Conservation (phyloP, 2,888 invertebrate genomes). For the Pheosia tremula region DNA sequence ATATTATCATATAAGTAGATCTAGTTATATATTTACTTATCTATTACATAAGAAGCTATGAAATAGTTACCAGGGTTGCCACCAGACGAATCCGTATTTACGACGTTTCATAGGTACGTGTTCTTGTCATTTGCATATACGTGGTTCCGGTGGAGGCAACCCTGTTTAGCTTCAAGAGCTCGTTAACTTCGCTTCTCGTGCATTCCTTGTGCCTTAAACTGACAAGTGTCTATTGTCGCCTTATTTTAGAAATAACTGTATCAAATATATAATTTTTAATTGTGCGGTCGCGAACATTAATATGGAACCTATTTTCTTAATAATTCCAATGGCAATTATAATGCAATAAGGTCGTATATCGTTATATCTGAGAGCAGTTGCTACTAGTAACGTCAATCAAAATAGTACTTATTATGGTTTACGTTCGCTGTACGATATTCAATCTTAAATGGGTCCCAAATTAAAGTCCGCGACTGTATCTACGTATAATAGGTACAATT, state of each 20-base stretch:
- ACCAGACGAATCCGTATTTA: not conserved
- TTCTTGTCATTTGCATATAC: not conserved
- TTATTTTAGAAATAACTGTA: conserved; percentile 13
- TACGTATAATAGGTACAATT: not conserved
- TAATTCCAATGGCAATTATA: too few relatives aligned
- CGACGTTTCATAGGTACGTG: too few relatives aligned
- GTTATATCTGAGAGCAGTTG: too few relatives aligned
- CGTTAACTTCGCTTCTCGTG: conserved; percentile 59
- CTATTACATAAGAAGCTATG: conserved; percentile 5
- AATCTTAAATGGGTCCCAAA: too few relatives aligned
- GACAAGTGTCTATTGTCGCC: conserved; percentile 18
- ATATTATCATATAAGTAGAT: conserved; percentile 12
- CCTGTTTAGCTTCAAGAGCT: conserved; percentile 15
- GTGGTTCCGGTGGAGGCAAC: not conserved
- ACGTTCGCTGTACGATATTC: too few relatives aligned
- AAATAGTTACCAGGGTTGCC: conserved; percentile 11
- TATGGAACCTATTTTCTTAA: too few relatives aligned
- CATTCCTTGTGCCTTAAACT: conserved; percentile 81
- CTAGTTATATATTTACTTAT: not conserved
- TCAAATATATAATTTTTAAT: conserved; percentile 8
- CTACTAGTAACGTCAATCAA: too few relatives aligned
- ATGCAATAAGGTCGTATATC: too few relatives aligned
- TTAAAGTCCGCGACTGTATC: too few relatives aligned
- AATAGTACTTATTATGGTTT: too few relatives aligned
- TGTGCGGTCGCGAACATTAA: too few relatives aligned